These are phyloP conservation scores for Myanophis thanlyinensis DNA, from an alignment of 2,113 vertebrate species.

Conservation along the genomic window DNA sequence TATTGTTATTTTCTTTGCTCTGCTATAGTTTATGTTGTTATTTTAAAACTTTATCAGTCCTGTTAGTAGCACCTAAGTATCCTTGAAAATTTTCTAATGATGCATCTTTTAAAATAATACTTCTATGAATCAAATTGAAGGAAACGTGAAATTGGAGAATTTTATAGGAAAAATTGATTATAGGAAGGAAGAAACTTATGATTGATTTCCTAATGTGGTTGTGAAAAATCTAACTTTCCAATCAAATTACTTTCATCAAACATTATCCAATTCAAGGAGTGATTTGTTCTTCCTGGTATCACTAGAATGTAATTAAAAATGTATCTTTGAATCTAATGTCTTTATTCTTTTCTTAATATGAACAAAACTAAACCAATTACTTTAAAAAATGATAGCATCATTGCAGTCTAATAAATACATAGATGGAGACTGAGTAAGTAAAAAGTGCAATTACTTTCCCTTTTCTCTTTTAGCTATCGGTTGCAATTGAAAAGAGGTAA, in stretches of 20 bases:
- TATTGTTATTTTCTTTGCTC: background rate
- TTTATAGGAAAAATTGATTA: background rate
- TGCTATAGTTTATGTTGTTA: background rate
- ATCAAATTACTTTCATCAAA: background rate
- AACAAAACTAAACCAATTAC: background rate
- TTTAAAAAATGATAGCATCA: background rate
- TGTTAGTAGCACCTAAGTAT: background rate
- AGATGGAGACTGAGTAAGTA: background rate
- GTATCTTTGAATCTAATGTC: slow-evolving; percentile 10
- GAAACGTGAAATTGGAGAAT: background rate
- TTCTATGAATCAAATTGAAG: background rate
- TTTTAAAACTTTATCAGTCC: background rate
- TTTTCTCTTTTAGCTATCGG: slow-evolving; percentile 30
- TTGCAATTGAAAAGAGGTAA: slow-evolving; percentile 38
- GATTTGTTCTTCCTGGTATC: background rate
- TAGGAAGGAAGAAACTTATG: background rate
- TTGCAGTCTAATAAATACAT: background rate
- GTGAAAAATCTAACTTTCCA: background rate
- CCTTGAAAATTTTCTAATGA: background rate
- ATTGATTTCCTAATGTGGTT: background rate
- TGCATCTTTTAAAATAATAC: background rate
- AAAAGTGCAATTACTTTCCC: slow-evolving; percentile 10
- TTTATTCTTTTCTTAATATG: background rate
- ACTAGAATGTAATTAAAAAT: background rate
- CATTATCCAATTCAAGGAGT: background rate